Percentiles rank a stretch among this genome's conserved stretches.
These are phyloP conservation scores for Lasius platythorax DNA, from an alignment of 2,888 invertebrate species.

Conservation along the genomic window DNA sequence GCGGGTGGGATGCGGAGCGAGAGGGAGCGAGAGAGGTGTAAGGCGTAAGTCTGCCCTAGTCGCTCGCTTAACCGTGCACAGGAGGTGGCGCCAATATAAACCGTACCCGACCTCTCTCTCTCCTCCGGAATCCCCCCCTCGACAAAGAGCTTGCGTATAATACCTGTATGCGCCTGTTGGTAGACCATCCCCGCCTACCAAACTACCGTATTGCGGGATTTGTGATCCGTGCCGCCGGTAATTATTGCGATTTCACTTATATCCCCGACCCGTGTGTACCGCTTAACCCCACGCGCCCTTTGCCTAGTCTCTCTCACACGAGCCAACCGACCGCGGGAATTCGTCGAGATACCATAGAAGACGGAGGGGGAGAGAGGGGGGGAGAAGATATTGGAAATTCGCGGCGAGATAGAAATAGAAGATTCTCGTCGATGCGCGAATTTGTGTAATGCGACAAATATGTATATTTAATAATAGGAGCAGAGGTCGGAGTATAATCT, in stretches of 20 bases:
- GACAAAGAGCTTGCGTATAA: constrained; percentile 83
- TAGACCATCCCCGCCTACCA: constrained; percentile 75
- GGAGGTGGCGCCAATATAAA: constrained; percentile 87
- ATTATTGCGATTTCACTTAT: constrained; percentile 79
- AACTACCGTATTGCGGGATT: constrained; percentile 78
- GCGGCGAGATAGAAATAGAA: no score
- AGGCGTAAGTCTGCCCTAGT: constrained; percentile 85
- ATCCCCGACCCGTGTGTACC: constrained; percentile 53
- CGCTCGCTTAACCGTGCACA: constrained; percentile 88
- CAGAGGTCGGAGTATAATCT: not conserved
- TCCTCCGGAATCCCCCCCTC: constrained; percentile 64
- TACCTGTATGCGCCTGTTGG: constrained; percentile 78
- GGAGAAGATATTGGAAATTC: constrained; percentile 15
- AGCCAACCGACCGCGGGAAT: constrained; percentile 36
- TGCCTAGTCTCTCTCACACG: not conserved
- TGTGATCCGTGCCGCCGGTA: constrained; percentile 78
- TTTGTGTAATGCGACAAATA: not conserved
- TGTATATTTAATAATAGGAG: not conserved
- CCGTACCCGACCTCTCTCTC: constrained; percentile 70
- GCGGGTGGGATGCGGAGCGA: constrained; percentile 84
- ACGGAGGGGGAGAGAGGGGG: not conserved
- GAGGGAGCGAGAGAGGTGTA: constrained; percentile 87
- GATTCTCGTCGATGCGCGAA: not conserved
- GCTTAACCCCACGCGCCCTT: constrained; percentile 37
- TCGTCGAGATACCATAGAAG: constrained; percentile 16